Evolutionary conservation across 1,140 invertebrate genomes (phyloP).

Genomic region (Spodoptera frugiperda): DNA sequence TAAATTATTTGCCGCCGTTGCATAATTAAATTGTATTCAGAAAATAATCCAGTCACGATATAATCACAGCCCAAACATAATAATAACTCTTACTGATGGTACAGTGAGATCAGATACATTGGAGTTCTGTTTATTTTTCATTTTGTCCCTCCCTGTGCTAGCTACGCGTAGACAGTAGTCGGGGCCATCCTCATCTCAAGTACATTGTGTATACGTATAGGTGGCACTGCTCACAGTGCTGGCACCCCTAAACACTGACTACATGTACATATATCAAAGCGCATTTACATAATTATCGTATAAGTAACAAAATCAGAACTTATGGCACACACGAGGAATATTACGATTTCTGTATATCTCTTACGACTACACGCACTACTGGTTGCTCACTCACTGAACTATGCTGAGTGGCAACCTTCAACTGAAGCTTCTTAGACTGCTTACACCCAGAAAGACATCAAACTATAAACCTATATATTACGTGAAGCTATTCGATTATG

Average conservation of each 20-base stretch:
- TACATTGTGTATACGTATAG: too few species aligned
- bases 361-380: conserved; percentile 30
- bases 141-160: conserved; percentile 42
- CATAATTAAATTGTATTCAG: conserved; percentile 21
- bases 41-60: conserved; percentile 56
- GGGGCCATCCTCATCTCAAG: background rate
- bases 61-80: conserved; percentile 76
- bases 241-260: background rate
- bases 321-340: conserved; percentile 69
- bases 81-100: conserved; percentile 57
- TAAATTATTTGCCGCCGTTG: conserved; percentile 22
- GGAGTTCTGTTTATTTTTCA: conserved; percentile 61
- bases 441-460: background rate
- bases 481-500: background rate
- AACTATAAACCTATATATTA: conserved; percentile 4
- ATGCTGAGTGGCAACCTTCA: conserved; percentile 5
- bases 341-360: background rate
- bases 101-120: conserved; percentile 66
- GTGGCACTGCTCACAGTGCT: too few species aligned
- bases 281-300: conserved; percentile 1
- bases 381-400: background rate
- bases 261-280: background rate
- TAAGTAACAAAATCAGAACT: conserved; percentile 17
- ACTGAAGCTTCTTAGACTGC: background rate
- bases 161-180: background rate